A percentile compares a stretch with the other conserved stretches of the same genome.
These are phyloP conservation scores for Xylota sylvarum DNA, from an alignment of 2,888 invertebrate genomes.

Conservation along the genomic window DNA sequence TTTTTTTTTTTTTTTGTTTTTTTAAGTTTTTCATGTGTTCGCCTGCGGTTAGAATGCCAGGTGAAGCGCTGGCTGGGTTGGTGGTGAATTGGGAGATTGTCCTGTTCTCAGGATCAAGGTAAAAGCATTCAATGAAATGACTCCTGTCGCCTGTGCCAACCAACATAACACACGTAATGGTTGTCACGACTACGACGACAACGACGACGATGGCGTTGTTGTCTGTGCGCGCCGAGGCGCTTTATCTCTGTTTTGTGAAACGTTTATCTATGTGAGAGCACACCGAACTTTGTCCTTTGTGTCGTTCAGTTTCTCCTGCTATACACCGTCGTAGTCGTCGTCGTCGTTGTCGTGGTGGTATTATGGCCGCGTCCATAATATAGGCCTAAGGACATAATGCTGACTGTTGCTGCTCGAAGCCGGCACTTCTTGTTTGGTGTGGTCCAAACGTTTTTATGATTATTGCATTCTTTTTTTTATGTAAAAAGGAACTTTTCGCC, in stretches of 20 bases:
- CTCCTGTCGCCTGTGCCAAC: conserved; percentile 56
- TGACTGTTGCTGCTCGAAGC: conserved; percentile 67
- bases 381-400: conserved; percentile 50
- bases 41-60: conserved; percentile 42
- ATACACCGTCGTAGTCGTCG: neutral
- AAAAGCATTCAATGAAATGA: conserved; percentile 60
- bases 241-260: conserved; percentile 45
- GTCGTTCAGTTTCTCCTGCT: conserved; percentile 7
- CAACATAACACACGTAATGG: conserved; percentile 55
- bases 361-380: conserved; percentile 59
- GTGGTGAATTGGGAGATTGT: conserved; percentile 43
- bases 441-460: conserved; percentile 57
- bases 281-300: conserved; percentile 45
- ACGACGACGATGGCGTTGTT: neutral
- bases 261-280: conserved; percentile 43
- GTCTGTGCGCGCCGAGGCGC: neutral
- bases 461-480: conserved; percentile 44
- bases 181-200: conserved; percentile 33
- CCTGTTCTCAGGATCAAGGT: conserved; percentile 68
- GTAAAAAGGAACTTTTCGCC: conserved; percentile 48
- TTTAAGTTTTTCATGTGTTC: conserved; percentile 52
- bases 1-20: neutral
- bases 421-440: conserved; percentile 10
- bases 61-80: conserved; percentile 12
- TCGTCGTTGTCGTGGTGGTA: conserved; percentile 1